These are phyloP conservation scores for Calliphora vomitoria DNA, from an alignment of 2,888 invertebrate species.

Conservation along the genomic window DNA sequence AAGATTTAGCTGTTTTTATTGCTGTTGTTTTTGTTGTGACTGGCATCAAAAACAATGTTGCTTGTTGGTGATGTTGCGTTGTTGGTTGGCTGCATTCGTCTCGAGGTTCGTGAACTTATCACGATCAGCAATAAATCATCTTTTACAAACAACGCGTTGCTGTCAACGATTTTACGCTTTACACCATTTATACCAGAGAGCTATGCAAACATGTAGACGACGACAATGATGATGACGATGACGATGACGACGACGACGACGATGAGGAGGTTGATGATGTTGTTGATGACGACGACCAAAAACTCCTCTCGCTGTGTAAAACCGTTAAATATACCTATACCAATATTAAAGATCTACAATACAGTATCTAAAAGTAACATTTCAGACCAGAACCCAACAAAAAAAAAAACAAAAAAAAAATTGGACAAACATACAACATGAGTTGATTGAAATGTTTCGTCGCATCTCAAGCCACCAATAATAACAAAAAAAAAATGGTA, in stretches of 20 bases:
- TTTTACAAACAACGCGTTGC: slow-evolving; percentile 76
- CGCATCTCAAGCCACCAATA: slow-evolving; percentile 52
- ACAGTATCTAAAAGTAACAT: slow-evolving; percentile 33
- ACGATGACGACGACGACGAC: neutral
- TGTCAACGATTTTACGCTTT: slow-evolving; percentile 76
- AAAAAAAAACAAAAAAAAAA: slow-evolving; percentile 35
- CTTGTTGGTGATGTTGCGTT: slow-evolving; percentile 68
- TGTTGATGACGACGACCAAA: slow-evolving; percentile 26
- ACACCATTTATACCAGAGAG: slow-evolving; percentile 62
- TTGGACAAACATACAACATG: slow-evolving; percentile 68
- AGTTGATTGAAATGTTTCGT: slow-evolving; percentile 76
- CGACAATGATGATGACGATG: slow-evolving; percentile 13
- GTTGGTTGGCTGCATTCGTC: slow-evolving; percentile 50
- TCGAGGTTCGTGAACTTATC: slow-evolving; percentile 74
- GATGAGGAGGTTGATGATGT: slow-evolving; percentile 11
- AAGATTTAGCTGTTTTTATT: slow-evolving; percentile 1
- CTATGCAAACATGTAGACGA: slow-evolving; percentile 38
- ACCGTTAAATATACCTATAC: slow-evolving; percentile 32
- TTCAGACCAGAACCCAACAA: slow-evolving; percentile 33
- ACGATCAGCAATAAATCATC: slow-evolving; percentile 78
- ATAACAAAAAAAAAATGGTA: slow-evolving; percentile 3
- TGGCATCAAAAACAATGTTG: slow-evolving; percentile 58
- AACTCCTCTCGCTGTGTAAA: slow-evolving; percentile 49
- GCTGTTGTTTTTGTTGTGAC: too few relatives aligned
- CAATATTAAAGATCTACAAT: slow-evolving; percentile 36